Base-by-base conservation (phyloP, 2,797 vertebrate genomes). In the Philypnodon macrostomus region DNA sequence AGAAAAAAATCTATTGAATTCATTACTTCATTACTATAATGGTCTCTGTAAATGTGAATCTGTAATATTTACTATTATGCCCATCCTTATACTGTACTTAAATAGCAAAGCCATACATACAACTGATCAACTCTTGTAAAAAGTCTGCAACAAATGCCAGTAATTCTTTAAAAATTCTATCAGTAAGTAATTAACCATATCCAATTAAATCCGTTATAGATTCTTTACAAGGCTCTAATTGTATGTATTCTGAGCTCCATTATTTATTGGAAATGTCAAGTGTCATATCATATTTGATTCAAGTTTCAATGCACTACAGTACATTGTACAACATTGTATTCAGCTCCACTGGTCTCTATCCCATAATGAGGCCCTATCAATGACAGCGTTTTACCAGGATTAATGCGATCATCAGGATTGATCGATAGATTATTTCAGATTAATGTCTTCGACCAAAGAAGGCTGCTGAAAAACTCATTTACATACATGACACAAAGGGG, bases 341-440 rank as follows among this genome's bases (percentile, higher is more conserved):
- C 27, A 11, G n/a, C 30, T 47, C 23, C 32, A n/a, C 0, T 9
- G 21, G 27, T 19, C 18, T 34, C 47, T 42, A 75, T 67, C 66
- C 63, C 51, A 77, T 63, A 44, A 61, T 56, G 34, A 21, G 34
- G 48, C 29, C 19, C 4, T 71, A 73, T 75, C 68, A 75, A 47
- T 66, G 68, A 58, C 55, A 76, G 53, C 55, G 53, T 72, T 76
- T 80, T 23, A 9, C 36, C 35, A 39, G 73, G 80, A 87, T 84
- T 83, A 82, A 81, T 67, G 73, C 32, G 60, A 80, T 80, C 54
- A 63, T 60, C 49, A 31, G 49, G 52, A 63, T 57, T 59, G 66
- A 85, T 85, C 66, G 38, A 68, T 67, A 78, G 75, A 84, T 83
- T 67, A 81, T 59, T 18, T 48, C 18, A 60, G 64, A 75, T 73